Base-by-base conservation (phyloP, 2,113 vertebrate species). In the Capreolus pygargus region DNA sequence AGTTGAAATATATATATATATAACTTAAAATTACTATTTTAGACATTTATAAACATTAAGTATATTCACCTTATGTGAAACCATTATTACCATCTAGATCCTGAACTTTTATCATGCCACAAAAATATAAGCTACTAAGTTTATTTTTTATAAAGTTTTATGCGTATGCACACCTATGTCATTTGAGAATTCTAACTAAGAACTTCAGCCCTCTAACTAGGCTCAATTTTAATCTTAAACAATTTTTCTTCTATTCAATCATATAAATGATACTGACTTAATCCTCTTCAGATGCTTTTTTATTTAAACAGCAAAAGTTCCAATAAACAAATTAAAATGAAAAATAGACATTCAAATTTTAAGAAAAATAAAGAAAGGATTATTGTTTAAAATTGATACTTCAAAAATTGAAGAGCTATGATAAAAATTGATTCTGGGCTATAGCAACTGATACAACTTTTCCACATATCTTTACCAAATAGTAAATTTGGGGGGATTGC, bases 321-420 rank as follows among this genome's bases (percentile, higher is more conserved):
- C 64, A 30, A n/a, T 55, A 83, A 33, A n/a, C 19, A 58, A 39
- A 64, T 87, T 64, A 64, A 91, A 78, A 78, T 23, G 11, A 91
- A 52, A 61, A 74, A 21, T 1, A 85, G 10, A 45, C 12, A 92
- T 5, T 19, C 2, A n/a, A 5, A 28, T 47, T 95, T 82, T 55
- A 61, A 27, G 30, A 60, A 15, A 86, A 60, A 93, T 74, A 47
- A 57, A 50, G 39, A 47, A 55, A 5, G 7, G 36, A 36, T 11
- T 84, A 54, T 33, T 47, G 74, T 70, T 43, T 93, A 14, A 86
- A 95, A 81, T 7, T 54, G 87, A 67, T 58, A 47, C 47, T 17
- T 67, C 33, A 85, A 76, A 60, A 27, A 58, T 7, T 50, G 36
- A 74, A 91, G 28, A 45, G 5, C 9, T 89, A 14, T 33, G 58